These are phyloP conservation scores for Paraescarpia echinospica DNA, from an alignment of 1,140 invertebrate genomes.

Conservation along the genomic window DNA sequence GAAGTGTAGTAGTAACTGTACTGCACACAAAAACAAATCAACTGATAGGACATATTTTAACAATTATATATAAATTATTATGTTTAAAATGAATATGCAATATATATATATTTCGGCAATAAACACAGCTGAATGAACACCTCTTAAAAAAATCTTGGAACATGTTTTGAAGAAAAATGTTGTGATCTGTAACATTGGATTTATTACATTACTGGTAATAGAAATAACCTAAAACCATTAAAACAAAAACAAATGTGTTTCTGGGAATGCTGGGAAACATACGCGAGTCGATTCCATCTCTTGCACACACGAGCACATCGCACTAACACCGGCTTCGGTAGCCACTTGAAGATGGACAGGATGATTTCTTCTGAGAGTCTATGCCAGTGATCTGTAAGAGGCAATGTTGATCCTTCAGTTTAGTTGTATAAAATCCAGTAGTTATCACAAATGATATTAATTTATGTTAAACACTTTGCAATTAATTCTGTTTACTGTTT, in stretches of 20 bases:
- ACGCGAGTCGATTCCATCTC: constrained; percentile 73
- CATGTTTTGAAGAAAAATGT: too few relatives aligned
- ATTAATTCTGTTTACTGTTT: too few relatives aligned
- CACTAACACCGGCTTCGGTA: constrained; percentile 75
- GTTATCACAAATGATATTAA: too few relatives aligned
- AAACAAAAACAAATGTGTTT: background rate
- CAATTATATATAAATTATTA: background rate
- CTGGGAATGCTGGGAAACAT: constrained; percentile 39
- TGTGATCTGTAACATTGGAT: too few relatives aligned
- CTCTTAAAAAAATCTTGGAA: too few relatives aligned
- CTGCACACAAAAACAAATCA: background rate
- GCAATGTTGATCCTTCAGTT: background rate
- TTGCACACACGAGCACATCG: constrained; percentile 71
- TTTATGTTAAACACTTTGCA: too few relatives aligned
- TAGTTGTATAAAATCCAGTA: too few relatives aligned
- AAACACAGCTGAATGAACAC: too few relatives aligned
- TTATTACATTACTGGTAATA: too few relatives aligned
- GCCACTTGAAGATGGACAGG: constrained; percentile 77
- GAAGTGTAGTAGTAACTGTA: background rate
- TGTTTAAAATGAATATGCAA: too few relatives aligned
- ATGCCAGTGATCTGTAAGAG: constrained; percentile 46
- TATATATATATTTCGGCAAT: too few relatives aligned
- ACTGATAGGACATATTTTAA: background rate
- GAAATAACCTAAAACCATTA: background rate
- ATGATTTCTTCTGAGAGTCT: constrained; percentile 80